Conservation (phyloP, 92 coral and sea anemone species). For the Metridium senile region DNA sequence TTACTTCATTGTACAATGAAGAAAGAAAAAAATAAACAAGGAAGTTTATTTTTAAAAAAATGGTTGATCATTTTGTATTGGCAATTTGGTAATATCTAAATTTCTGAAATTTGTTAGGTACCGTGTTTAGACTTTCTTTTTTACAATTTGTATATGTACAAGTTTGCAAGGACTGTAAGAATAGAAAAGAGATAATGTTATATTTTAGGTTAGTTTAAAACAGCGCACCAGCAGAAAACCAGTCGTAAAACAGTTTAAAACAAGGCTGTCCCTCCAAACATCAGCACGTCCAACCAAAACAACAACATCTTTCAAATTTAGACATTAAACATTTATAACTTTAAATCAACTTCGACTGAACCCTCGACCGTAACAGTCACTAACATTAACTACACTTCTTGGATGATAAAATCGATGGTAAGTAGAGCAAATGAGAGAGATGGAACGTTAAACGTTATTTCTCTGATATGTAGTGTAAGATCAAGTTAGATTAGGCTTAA, state of each 20-base stretch:
- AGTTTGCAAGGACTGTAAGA: too few species aligned
- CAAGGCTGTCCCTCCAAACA: slow-evolving; percentile 7
- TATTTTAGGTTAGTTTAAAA: neutral
- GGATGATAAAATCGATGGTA: neutral
- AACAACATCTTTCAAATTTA: slow-evolving; percentile 4
- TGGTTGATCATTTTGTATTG: too few species aligned
- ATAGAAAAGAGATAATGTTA: neutral
- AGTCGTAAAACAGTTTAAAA: neutral
- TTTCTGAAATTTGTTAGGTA: too few species aligned
- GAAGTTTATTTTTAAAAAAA: too few species aligned
- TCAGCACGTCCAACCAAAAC: neutral
- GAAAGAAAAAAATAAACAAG: too few species aligned
- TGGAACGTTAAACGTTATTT: too few species aligned
- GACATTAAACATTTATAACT: neutral
- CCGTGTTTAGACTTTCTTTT: too few species aligned
- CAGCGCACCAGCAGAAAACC: slow-evolving; percentile 10
- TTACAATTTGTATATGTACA: too few species aligned
- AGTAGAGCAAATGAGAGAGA: neutral
- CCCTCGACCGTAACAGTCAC: neutral
- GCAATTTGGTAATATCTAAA: too few species aligned
- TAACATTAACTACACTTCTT: neutral
- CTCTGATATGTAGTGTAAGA: too few species aligned
- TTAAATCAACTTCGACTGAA: neutral
- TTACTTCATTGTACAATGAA: too few species aligned
- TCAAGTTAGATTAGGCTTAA: neutral